Base-by-base conservation (phyloP, 2,113 vertebrate species). In the Platysternon megacephalum region DNA sequence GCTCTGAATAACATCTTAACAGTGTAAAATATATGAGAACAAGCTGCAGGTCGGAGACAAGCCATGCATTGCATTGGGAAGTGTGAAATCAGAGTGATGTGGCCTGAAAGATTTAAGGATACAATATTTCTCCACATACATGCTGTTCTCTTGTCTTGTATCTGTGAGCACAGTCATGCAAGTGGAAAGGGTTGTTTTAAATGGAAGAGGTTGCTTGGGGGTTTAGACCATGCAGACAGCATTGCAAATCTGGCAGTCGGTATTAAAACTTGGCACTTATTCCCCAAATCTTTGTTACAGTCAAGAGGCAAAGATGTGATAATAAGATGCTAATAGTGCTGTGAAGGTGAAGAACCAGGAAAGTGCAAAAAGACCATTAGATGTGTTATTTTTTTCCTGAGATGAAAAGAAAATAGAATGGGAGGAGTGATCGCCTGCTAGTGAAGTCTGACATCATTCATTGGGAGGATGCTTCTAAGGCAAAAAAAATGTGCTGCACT, bases 401-500 rank as follows among this genome's bases (percentile, higher is more conserved):
- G 78, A 84, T 0, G 0, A 76, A 56, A 76, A 79, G 74, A 48
- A 52, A 87, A 84, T 13, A 88, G 46, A 93, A 83, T 74, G 86
- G 17, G 44, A 84, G 83, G 83, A 86, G 89, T 19, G 55, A 72
- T 52, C 10, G 10, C 58, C 51, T 65, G 55, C 80, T 88, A 91
- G 46, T 29, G 56, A 91, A 91, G 81, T 65, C 88, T 87, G 85
- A 55, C 79, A 46, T 88, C 87, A 46, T 42, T 87, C 91, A 84
- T 55, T 56, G 87, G 83, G 87, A 49, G 39, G 65, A 32, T 39
- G n/a, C 19, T 85, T 83, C 14, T 21, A 84, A 13, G 35, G 35
- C 12, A 81, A 42, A n/a, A 53, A 78, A 90, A 46, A 5, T 2
- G 2, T 16, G 14, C 56, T 88, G 48, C 22, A 24, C 29, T 29